Conservation (phyloP, 2,797 vertebrate species). For the Sebastes elongatus region DNA sequence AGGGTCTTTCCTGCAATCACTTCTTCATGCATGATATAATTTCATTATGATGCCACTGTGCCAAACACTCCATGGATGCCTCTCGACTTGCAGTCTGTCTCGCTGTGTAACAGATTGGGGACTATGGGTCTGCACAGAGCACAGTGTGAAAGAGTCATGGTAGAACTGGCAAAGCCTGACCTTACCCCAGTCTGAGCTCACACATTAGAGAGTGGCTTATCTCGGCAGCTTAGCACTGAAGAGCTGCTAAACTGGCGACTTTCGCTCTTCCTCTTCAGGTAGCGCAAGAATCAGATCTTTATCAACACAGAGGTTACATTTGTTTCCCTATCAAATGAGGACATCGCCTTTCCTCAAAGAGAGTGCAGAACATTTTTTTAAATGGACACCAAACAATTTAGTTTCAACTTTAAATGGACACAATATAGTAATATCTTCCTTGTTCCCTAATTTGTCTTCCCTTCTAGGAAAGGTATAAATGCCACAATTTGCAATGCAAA, state of each 20-base stretch:
- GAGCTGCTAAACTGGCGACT: conserved; percentile 45
- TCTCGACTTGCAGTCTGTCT: conserved; percentile 51
- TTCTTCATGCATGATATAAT: conserved; percentile 41
- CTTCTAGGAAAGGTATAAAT: background rate
- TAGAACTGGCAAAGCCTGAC: conserved; percentile 49
- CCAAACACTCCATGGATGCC: conserved; percentile 56
- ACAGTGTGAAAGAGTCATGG: conserved; percentile 55
- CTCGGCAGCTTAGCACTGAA: conserved; percentile 19
- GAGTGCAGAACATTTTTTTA: too few relatives aligned
- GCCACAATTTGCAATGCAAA: background rate
- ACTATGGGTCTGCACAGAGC: conserved; percentile 26
- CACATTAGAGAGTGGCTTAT: conserved; percentile 51
- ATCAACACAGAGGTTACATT: background rate
- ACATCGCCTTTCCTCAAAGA: background rate
- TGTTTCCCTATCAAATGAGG: background rate
- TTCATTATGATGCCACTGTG: conserved; percentile 54
- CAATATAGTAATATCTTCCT: background rate
- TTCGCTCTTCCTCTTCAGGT: conserved; percentile 30
- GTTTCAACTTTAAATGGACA: background rate
- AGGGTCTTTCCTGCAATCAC: background rate
- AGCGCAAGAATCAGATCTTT: conserved; percentile 14
- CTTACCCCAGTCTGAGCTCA: conserved; percentile 49
- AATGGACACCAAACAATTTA: background rate
- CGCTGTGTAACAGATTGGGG: conserved; percentile 72
- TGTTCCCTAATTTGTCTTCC: background rate